phyloP scores from a whole-genome alignment of 2,797 vertebrate genomes.

The Lacerta bilineata region DNA sequence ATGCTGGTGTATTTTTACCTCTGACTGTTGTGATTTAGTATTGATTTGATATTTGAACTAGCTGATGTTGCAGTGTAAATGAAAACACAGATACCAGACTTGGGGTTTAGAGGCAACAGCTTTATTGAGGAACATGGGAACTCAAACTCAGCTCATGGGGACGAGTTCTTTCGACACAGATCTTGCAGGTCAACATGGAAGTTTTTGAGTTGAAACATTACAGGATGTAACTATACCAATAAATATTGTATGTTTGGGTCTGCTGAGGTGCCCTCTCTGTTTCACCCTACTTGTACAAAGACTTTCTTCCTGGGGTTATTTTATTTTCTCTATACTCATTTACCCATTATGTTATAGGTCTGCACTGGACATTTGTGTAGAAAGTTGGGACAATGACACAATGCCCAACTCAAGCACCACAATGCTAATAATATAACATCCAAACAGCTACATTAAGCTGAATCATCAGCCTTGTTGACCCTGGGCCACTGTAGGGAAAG shows the following conservation, averaged over 20 bases:
- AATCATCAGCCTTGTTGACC: not conserved
- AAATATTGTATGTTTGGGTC: not conserved
- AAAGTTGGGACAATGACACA: not conserved
- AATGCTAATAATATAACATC: not conserved
- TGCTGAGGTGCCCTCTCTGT: not conserved
- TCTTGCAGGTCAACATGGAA: not conserved
- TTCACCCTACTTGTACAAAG: not conserved
- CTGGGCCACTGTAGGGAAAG: not conserved
- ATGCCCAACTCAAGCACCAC: not conserved
- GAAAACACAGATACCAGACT: not conserved
- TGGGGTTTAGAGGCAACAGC: not conserved
- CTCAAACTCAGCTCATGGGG: not conserved
- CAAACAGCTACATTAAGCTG: not conserved
- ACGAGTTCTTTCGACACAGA: not conserved
- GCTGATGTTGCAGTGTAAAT: not conserved
- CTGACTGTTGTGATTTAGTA: not conserved
- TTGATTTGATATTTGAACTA: not conserved
- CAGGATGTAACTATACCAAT: not conserved
- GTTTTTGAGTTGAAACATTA: not conserved
- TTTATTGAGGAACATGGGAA: not conserved
- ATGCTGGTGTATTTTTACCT: conserved; percentile 5
- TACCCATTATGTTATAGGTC: not conserved
- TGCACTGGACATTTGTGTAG: not conserved
- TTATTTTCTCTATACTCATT: not conserved
- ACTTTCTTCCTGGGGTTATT: not conserved